These are phyloP conservation scores for Oophaga sylvatica DNA, from an alignment of 2,797 vertebrate genomes.

Conservation along the genomic window DNA sequence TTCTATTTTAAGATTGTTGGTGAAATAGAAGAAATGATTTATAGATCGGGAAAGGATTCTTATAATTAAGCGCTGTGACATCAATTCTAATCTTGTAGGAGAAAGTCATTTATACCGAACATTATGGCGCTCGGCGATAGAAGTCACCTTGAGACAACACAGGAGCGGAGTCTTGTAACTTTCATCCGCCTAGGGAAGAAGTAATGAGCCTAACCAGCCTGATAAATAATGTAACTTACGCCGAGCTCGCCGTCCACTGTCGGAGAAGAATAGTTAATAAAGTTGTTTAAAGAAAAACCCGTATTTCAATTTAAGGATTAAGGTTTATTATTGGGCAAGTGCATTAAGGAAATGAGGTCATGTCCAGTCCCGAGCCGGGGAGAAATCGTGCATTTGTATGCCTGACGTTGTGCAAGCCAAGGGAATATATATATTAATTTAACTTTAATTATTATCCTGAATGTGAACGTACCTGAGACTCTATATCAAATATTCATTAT, in stretches of 20 bases:
- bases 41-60: not conserved
- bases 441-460: slow-evolving; percentile 1
- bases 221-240: slow-evolving; percentile 54
- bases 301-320: slow-evolving; percentile 43
- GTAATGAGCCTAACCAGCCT: slow-evolving; percentile 43
- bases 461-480: not conserved
- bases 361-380: not conserved
- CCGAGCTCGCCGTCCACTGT: not conserved
- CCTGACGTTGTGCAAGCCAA: not conserved
- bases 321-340: slow-evolving; percentile 12
- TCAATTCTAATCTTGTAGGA: slow-evolving; percentile 36
- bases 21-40: slow-evolving; percentile 15
- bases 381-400: not conserved
- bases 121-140: not conserved
- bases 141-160: slow-evolving; percentile 53
- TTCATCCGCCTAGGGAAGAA: slow-evolving; percentile 48
- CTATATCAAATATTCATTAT: slow-evolving; percentile 24
- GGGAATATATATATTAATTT: slow-evolving; percentile 9
- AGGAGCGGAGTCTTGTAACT: slow-evolving; percentile 25
- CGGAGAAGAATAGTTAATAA: slow-evolving; percentile 2
- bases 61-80: slow-evolving; percentile 46
- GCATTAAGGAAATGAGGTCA: slow-evolving; percentile 18
- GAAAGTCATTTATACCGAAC: slow-evolving; percentile 35
- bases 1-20: not conserved
- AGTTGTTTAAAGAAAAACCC: slow-evolving; percentile 26